A percentile compares a stretch with the other conserved stretches of the same genome.
Conservation (phyloP, 2,113 vertebrate genomes). For the Indri indri region DNA sequence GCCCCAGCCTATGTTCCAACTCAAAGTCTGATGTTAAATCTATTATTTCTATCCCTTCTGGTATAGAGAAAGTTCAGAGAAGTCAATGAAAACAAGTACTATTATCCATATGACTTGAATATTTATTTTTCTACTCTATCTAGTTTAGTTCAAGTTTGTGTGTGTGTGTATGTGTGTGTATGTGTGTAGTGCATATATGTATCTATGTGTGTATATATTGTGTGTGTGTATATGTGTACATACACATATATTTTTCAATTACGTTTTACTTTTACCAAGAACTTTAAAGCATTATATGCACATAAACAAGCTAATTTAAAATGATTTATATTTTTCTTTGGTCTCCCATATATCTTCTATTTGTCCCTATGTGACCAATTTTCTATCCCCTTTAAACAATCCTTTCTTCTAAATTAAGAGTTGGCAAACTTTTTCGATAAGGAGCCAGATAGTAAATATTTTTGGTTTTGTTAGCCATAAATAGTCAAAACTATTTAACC, state of each 20-base stretch:
- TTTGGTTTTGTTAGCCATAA: neutral
- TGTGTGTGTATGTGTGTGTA: too few species aligned
- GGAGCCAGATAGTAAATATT: neutral
- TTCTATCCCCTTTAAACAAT: neutral
- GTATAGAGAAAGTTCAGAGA: neutral
- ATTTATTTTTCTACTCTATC: neutral
- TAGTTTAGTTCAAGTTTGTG: neutral
- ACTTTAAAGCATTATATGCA: neutral
- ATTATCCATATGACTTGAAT: neutral
- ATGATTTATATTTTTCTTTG: neutral
- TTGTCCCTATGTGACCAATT: neutral
- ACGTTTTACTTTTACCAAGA: conserved; percentile 15
- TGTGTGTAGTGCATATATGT: too few species aligned
- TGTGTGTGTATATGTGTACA: neutral
- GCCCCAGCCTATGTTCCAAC: neutral
- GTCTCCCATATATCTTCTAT: neutral
- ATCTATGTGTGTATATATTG: too few species aligned
- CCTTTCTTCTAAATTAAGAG: neutral
- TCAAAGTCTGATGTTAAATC: neutral
- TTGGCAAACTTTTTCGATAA: neutral
- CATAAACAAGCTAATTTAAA: neutral
- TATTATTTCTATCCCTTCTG: neutral
- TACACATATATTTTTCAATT: neutral
- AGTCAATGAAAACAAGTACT: neutral
- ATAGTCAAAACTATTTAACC: neutral